Percentiles rank a stretch among this genome's conserved stretches.
phyloP scores from a whole-genome alignment of 2,797 vertebrate genomes.

The Mallotus villosus region DNA sequence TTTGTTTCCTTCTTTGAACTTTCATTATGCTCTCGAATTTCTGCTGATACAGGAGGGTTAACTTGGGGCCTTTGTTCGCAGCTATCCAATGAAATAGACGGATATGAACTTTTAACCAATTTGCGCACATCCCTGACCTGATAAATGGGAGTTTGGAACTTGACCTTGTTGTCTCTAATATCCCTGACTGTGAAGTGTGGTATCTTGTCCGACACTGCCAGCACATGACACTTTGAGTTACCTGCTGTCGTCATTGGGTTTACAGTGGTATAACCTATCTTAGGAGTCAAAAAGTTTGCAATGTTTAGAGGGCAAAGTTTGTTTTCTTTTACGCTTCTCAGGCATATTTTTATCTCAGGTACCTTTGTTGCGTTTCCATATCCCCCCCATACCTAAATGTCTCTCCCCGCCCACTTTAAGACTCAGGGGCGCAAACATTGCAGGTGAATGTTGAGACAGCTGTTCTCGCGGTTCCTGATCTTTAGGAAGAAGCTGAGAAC shows the following conservation, averaged over 20 bases:
- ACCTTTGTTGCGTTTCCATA: slow-evolving; percentile 61
- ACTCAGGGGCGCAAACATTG: slow-evolving; percentile 26
- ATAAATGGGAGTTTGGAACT: slow-evolving; percentile 87
- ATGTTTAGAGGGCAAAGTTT: slow-evolving; percentile 83
- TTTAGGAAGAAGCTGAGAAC: slow-evolving; percentile 81
- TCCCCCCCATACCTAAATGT: slow-evolving; percentile 29
- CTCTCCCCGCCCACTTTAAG: slow-evolving; percentile 41
- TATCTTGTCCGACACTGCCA: slow-evolving; percentile 75
- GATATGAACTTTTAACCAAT: slow-evolving; percentile 90
- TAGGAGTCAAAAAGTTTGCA: slow-evolving; percentile 88
- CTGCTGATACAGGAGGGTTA: slow-evolving; percentile 17
- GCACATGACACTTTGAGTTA: slow-evolving; percentile 71
- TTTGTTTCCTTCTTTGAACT: slow-evolving; percentile 64
- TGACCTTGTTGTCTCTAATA: slow-evolving; percentile 84
- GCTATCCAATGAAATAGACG: slow-evolving; percentile 81
- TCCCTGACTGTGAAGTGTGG: slow-evolving; percentile 92
- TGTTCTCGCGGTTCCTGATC: slow-evolving; percentile 69
- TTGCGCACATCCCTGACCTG: slow-evolving; percentile 96
- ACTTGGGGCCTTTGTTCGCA: slow-evolving; percentile 50
- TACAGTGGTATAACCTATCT: slow-evolving; percentile 72
- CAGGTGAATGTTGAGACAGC: slow-evolving; percentile 59
- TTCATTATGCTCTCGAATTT: slow-evolving; percentile 69
- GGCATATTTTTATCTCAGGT: slow-evolving; percentile 90
- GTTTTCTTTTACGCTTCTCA: slow-evolving; percentile 82
- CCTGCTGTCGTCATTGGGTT: slow-evolving; percentile 68